Conservation (phyloP, 2,888 invertebrate species). For the Scelioninae gen. 1 region DNA sequence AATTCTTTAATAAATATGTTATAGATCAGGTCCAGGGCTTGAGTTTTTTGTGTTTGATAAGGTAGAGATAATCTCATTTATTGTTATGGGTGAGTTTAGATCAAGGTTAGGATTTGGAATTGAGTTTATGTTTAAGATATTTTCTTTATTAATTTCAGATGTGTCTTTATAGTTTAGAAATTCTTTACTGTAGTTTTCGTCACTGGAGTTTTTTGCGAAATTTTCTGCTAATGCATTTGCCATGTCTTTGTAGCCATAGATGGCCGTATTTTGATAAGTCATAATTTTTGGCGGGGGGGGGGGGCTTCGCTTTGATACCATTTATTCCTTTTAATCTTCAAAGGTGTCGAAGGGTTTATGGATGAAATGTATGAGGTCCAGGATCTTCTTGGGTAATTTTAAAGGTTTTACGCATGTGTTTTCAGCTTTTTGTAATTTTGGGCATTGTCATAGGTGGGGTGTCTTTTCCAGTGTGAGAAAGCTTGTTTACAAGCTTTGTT, state of each 20-base stretch:
- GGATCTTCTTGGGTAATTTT: neutral
- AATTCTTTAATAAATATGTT: conserved; percentile 48
- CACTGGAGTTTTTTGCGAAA: conserved; percentile 6
- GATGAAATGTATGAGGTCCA: conserved; percentile 12
- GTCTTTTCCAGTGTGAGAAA: conserved; percentile 17
- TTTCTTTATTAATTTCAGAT: neutral
- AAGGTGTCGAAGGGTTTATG: no score
- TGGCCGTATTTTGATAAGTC: neutral
- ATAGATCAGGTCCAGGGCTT: conserved; percentile 65
- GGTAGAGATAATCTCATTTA: neutral
- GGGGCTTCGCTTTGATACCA: neutral
- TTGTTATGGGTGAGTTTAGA: neutral
- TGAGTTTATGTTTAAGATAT: neutral
- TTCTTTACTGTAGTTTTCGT: neutral
- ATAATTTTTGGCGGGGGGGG: neutral
- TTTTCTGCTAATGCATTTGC: neutral
- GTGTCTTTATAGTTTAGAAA: neutral
- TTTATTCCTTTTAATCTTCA: no score
- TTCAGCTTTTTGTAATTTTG: conserved; percentile 17
- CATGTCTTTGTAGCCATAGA: no score
- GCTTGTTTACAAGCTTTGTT: conserved; percentile 46
- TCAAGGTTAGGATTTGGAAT: neutral
- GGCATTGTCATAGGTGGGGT: conserved; percentile 33
- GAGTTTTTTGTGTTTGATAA: conserved; percentile 37
- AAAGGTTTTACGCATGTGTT: neutral